Percentiles rank a stretch among this genome's conserved stretches.
Conservation (phyloP, 30 jellyfish, hydroid and myxozoan species). For the Haliclystus octoradiatus region DNA sequence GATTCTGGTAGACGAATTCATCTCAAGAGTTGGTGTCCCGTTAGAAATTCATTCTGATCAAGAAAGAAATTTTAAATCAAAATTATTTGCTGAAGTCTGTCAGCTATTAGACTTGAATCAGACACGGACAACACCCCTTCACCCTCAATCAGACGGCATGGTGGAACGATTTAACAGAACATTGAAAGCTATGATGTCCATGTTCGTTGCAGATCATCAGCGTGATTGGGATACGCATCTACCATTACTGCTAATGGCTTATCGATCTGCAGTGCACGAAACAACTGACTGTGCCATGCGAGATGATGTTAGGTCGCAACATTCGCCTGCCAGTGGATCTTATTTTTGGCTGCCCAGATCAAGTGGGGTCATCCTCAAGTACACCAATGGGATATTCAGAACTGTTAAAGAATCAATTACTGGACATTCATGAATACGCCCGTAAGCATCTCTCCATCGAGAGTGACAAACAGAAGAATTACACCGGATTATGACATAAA, state of each 20-base stretch:
- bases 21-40: constrained; percentile 38
- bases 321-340: not conserved
- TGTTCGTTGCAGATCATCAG: not conserved
- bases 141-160: constrained; percentile 1
- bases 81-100: not conserved
- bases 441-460: too few relatives aligned
- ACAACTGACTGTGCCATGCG: not conserved
- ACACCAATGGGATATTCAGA: too few relatives aligned
- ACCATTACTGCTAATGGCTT: not conserved
- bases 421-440: too few relatives aligned
- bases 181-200: not conserved
- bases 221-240: not conserved
- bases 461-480: too few relatives aligned
- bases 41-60: constrained; percentile 28
- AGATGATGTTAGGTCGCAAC: not conserved
- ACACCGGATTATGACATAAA: too few relatives aligned
- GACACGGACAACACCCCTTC: not conserved
- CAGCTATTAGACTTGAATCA: not conserved
- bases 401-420: too few relatives aligned
- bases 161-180: not conserved
- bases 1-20: constrained; percentile 9
- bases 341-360: too few relatives aligned
- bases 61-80: not conserved
- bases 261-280: constrained; percentile 1
- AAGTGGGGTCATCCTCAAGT: too few relatives aligned